Conservation (phyloP, 2,888 invertebrate species). For the Mesodorylaimus sp. region DNA sequence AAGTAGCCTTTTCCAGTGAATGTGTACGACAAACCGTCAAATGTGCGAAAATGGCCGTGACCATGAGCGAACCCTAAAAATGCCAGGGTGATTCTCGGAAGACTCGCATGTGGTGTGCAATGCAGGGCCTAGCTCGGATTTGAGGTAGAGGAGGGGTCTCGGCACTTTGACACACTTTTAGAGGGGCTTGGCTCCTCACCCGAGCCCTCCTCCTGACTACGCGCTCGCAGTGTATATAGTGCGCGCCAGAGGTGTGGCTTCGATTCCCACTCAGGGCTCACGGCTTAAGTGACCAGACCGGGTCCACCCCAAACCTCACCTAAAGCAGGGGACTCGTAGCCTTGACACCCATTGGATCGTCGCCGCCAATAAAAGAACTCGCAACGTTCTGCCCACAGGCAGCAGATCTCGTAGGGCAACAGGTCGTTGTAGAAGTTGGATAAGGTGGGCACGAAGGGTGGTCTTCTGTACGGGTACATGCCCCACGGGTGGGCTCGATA, state of each 20-base stretch:
- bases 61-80: constrained; percentile 47
- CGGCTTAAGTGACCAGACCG: too few species aligned
- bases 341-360: constrained; percentile 81
- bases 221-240: too few species aligned
- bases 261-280: too few species aligned
- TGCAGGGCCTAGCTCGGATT: too few species aligned
- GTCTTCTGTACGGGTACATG: constrained; percentile 16
- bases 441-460: constrained; percentile 52
- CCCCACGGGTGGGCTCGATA: constrained; percentile 41
- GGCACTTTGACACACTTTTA: too few species aligned
- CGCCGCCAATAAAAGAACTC: constrained; percentile 76
- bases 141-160: too few species aligned
- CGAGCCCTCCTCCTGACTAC: too few species aligned
- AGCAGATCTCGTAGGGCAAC: constrained; percentile 77
- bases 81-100: background rate
- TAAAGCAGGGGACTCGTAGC: constrained; percentile 74
- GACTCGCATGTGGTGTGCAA: too few species aligned
- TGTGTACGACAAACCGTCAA: constrained; percentile 66
- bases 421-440: constrained; percentile 91
- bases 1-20: constrained; percentile 85
- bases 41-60: constrained; percentile 76
- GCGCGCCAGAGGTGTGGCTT: too few species aligned
- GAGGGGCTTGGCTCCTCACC: too few species aligned
- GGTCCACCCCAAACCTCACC: constrained; percentile 29
- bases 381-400: constrained; percentile 77